Percentiles rank a stretch among this genome's conserved stretches.
Conservation (phyloP, 2,888 invertebrate species). For the Euzophera pinguis region DNA sequence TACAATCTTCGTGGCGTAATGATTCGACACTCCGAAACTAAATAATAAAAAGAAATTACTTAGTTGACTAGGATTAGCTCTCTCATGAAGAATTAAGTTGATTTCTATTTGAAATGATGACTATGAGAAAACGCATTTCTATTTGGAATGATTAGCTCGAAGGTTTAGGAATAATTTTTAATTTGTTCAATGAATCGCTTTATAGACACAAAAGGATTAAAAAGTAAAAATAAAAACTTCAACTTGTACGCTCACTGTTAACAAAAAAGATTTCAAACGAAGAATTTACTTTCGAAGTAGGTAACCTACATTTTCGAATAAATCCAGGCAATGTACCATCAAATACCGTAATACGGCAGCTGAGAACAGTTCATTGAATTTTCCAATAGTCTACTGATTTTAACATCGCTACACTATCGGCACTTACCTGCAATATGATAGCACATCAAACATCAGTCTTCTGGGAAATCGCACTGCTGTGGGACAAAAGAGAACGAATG, state of each 20-base stretch:
- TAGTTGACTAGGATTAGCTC: too few species aligned
- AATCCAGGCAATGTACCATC: constrained; percentile 4
- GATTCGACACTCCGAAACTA: too few species aligned
- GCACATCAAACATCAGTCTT: constrained; percentile 13
- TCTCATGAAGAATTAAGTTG: too few species aligned
- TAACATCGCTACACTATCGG: constrained; percentile 5
- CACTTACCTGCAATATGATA: constrained; percentile 14
- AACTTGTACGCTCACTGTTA: not conserved
- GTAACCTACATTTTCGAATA: constrained; percentile 2
- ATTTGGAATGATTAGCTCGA: too few species aligned
- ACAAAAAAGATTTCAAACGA: not conserved
- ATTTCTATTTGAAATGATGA: too few species aligned
- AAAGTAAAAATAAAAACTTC: too few species aligned
- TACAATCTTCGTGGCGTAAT: too few species aligned
- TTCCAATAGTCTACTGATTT: constrained; percentile 2
- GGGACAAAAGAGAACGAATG: constrained; percentile 22
- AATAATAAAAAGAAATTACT: too few species aligned
- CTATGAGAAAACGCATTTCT: too few species aligned
- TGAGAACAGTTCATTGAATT: constrained; percentile 7
- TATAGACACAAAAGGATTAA: too few species aligned
- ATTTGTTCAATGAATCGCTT: too few species aligned
- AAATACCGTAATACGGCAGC: constrained; percentile 6
- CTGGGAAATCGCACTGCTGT: constrained; percentile 5
- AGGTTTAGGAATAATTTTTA: too few species aligned
- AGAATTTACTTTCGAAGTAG: not conserved